Conservation (phyloP, 2,888 invertebrate genomes). For the Drosophila barbarae region DNA sequence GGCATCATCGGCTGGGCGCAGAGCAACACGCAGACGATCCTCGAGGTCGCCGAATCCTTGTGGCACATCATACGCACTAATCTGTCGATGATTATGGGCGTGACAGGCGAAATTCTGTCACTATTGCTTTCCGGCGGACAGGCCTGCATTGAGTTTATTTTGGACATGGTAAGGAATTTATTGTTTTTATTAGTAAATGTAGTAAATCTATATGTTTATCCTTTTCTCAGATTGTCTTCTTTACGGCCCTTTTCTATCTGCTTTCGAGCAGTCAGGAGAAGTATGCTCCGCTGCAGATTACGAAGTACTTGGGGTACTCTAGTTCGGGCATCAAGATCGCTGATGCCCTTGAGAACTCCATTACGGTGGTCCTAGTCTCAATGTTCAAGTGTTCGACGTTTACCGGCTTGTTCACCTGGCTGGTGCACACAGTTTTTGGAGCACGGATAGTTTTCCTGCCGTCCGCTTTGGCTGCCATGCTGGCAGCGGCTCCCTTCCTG, state of each 20-base stretch:
- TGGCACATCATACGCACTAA: slow-evolving; percentile 97
- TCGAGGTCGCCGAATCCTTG: slow-evolving; percentile 90
- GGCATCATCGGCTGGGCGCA: slow-evolving; percentile 90
- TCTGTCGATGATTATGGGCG: slow-evolving; percentile 90
- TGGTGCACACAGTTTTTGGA: slow-evolving; percentile 96
- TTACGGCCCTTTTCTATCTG: slow-evolving; percentile 97
- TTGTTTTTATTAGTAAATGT: neutral
- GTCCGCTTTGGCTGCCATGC: slow-evolving; percentile 90
- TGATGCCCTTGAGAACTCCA: slow-evolving; percentile 90
- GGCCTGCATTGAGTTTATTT: slow-evolving; percentile 91
- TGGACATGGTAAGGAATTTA: slow-evolving; percentile 85
- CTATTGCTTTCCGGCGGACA: slow-evolving; percentile 93
- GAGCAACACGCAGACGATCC: slow-evolving; percentile 93
- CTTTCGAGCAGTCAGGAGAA: slow-evolving; percentile 90
- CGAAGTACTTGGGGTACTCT: slow-evolving; percentile 89
- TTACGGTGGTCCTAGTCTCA: slow-evolving; percentile 96
- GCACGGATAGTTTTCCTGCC: slow-evolving; percentile 97
- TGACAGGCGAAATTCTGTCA: slow-evolving; percentile 92
- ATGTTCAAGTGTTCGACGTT: slow-evolving; percentile 98
- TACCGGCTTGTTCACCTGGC: slow-evolving; percentile 99
- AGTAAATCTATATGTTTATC: neutral
- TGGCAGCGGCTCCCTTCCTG: slow-evolving; percentile 97
- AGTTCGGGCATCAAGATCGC: slow-evolving; percentile 87
- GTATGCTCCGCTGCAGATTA: slow-evolving; percentile 95
- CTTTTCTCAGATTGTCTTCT: slow-evolving; percentile 90